Evolutionary conservation across 2,888 invertebrate species (phyloP), one percentile per base, ranked within the genome.

Genomic region (Rhabditoides inermis): DNA sequence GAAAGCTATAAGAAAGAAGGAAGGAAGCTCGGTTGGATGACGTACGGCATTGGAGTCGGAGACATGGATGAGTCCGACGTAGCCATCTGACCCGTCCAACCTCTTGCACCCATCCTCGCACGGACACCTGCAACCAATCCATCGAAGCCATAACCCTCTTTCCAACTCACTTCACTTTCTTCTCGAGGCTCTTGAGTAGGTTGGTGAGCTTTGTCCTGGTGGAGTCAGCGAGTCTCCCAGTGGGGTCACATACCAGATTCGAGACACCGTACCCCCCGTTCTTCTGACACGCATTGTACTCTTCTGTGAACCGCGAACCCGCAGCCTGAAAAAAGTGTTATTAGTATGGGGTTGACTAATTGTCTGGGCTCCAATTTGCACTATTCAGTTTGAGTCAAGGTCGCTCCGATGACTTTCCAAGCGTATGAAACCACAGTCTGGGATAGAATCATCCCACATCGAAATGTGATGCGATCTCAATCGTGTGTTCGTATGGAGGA

Each of bases 21-120:
- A 44, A 18, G 10, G 4, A 12, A 41, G 28, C 15, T 12, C 15
- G 15, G 10, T 40, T 40, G 10, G 3, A 39, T 20, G 6, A 49
- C 62, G 56, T 50, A 62, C 67, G 52, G 55, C 60, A 40, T 55
- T 60, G 7, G 62, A 61, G 26, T 61, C 57, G 28, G 69, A 61
- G 15, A 70, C 67, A 48, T 68, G 64, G 46, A 70, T 60, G 22
- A 69, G 54, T 32, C 68, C 68, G 28, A 68, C 57, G 55, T 65
- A 70, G 15, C 56, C 60, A 39, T 58, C 61, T n/a, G 52, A 60
- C 7, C 66, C 66, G 44, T 65, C 62, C 4, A 53, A 58, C 26
- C 66, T 36, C 7, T 47, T 25, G 49, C 68, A 68, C 12, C 65
- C 64, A 45, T 63, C 61, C 6, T 60, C 52, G 40, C 68, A 68